These are phyloP conservation scores for Aphelinus atriplicis DNA, from an alignment of 1,140 invertebrate genomes.

Conservation along the genomic window DNA sequence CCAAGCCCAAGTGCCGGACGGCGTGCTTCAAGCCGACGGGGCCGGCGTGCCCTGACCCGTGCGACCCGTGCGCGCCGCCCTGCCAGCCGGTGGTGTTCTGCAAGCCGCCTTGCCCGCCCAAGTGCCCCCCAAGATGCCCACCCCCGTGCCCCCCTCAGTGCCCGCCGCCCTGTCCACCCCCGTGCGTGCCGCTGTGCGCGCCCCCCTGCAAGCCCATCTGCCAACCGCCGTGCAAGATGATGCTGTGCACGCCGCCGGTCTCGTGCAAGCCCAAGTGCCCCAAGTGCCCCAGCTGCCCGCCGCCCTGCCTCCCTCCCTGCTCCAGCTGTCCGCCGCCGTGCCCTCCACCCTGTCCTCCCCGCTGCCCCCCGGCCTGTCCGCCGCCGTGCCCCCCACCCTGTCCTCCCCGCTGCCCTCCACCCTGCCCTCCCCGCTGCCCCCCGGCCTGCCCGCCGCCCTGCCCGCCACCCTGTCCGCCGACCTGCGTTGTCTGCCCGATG, in stretches of 20 bases:
- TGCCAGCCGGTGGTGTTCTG: not conserved
- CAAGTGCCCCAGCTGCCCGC: not conserved
- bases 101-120: constrained; percentile 4
- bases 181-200: constrained; percentile 37
- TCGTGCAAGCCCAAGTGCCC: not conserved
- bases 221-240: constrained; percentile 4
- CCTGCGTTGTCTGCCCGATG: constrained; percentile 3
- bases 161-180: not conserved
- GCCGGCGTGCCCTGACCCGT: not conserved
- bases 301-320: not conserved
- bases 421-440: not conserved
- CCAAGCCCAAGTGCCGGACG: constrained; percentile 11
- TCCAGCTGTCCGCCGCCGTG: not conserved
- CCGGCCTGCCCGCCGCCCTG: constrained; percentile 6
- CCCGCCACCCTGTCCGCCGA: constrained; percentile 1
- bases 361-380: not conserved
- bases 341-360: not conserved
- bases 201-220: constrained; percentile 13
- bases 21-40: constrained; percentile 4
- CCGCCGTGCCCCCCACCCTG: not conserved
- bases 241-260: not conserved
- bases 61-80: not conserved
- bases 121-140: not conserved
- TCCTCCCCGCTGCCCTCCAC: not conserved
- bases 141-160: not conserved